Percentiles rank a stretch among this genome's conserved stretches.
These are phyloP conservation scores for Siniperca chuatsi DNA, from an alignment of 2,113 vertebrate species.

Conservation along the genomic window DNA sequence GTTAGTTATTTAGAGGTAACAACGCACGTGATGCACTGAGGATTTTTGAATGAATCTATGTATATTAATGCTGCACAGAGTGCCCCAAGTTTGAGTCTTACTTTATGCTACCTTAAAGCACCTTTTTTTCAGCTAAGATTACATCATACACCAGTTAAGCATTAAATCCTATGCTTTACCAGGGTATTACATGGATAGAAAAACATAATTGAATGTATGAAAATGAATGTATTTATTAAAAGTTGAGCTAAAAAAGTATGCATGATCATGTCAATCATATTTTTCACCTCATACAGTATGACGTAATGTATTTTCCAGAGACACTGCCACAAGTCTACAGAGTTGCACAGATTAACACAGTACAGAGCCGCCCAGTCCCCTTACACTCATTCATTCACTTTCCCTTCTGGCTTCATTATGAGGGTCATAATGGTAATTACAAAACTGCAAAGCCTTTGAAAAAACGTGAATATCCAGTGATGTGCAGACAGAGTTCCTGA, in stretches of 20 bases:
- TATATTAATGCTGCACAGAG: not conserved
- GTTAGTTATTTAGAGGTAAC: not conserved
- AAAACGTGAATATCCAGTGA: not conserved
- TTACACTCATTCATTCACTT: not conserved
- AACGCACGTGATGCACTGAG: not conserved
- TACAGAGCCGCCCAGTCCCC: not conserved
- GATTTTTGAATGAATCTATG: not conserved
- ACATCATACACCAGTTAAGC: not conserved
- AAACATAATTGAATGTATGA: not conserved
- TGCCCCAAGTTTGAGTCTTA: not conserved
- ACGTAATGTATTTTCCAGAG: too few relatives aligned
- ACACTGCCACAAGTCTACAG: not conserved
- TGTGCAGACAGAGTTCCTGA: not conserved
- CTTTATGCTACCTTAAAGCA: not conserved
- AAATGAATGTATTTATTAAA: not conserved
- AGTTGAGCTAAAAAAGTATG: not conserved
- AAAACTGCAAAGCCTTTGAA: not conserved
- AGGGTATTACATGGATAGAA: not conserved
- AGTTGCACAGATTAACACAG: not conserved
- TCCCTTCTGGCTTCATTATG: not conserved
- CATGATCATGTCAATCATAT: not conserved
- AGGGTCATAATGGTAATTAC: not conserved
- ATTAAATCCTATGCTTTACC: not conserved
- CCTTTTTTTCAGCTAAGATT: too few relatives aligned
- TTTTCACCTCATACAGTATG: not conserved